Base-by-base conservation (phyloP, 2,888 invertebrate species). In the Apotomis betuletana region DNA sequence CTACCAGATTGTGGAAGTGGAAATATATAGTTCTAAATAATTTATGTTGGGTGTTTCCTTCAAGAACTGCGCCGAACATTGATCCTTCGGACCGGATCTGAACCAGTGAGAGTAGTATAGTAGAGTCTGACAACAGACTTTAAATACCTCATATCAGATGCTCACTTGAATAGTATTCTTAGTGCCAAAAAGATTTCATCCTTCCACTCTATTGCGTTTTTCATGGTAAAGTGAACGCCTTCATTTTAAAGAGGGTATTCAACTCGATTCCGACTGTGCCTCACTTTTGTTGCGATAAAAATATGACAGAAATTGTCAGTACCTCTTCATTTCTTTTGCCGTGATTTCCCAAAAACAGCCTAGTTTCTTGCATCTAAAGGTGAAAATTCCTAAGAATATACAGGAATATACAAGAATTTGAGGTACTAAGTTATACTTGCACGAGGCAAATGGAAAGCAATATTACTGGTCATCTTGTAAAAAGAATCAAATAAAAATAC, bases 401-500 rank as follows among this genome's bases (percentile, higher is more conserved):
- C 6, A 41, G 27, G 27, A 46, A 5, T 27, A 12, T 6, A 61
- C 5, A 9, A n/a, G 27, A 61, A 49, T 49, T 15, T 6, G 9
- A 6, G 41, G 41, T 6, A 41, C 2, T 10, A 49, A 49, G 1
- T 49, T 9, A 10, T 12, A 49, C 10, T 49, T 49, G 49, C 8
- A 49, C 44, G 6, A 60, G 44, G 4, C 9, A 46, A 12, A 9
- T 10, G n/a, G 9, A 12, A 49, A 61, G 61, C 61, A 61, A 61
- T 61, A 61, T 49, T 61, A 36, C 61, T 36, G 15, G 10, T 61
- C 60, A 12, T 44, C 46, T 61, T 44, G 49, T 41, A 62, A 62
- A 52, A 62, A 51, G 36, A 51, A 52, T 62, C 15, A 36, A 62
- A 62, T 62, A 62, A 62, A 62, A 62, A 12, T 12, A 9, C 12